These are phyloP conservation scores for Ormyrus thymus DNA, from an alignment of 2,888 invertebrate species.

Conservation along the genomic window DNA sequence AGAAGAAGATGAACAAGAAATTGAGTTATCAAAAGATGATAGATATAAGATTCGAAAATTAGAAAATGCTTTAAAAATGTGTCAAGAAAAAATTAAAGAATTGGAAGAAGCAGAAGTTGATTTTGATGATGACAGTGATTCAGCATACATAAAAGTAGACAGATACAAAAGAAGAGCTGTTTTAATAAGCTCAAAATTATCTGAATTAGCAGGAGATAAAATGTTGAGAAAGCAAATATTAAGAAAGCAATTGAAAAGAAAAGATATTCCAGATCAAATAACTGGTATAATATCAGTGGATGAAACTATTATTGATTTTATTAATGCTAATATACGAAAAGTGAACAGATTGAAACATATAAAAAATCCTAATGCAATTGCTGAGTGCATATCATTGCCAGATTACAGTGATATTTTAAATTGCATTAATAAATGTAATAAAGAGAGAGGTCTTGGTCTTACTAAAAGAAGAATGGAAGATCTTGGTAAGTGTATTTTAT, in stretches of 20 bases:
- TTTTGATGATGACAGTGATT: conserved; percentile 84
- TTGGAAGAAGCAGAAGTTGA: conserved; percentile 84
- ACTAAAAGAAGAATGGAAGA: conserved; percentile 54
- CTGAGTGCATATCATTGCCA: conserved; percentile 65
- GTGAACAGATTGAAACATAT: conserved; percentile 57
- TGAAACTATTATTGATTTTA: conserved; percentile 68
- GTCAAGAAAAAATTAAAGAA: conserved; percentile 81
- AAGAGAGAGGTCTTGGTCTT: conserved; percentile 60
- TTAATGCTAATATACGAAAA: conserved; percentile 65
- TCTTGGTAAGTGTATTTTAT: conserved; percentile 62
- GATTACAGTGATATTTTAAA: conserved; percentile 69
- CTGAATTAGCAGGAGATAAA: conserved; percentile 64
- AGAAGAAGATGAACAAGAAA: neutral
- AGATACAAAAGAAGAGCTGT: conserved; percentile 74
- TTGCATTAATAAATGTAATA: conserved; percentile 65
- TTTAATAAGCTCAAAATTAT: conserved; percentile 62
- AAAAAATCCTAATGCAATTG: conserved; percentile 55
- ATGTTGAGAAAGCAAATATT: conserved; percentile 60
- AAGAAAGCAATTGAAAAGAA: conserved; percentile 35
- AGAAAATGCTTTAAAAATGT: conserved; percentile 75
- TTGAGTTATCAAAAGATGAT: conserved; percentile 29
- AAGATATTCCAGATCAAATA: conserved; percentile 49
- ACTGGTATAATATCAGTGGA: conserved; percentile 66
- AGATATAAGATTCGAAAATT: conserved; percentile 45
- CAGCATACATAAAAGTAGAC: conserved; percentile 83